phyloP scores from a whole-genome alignment of 2,113 vertebrate species.

The Oceanodroma tethys region DNA sequence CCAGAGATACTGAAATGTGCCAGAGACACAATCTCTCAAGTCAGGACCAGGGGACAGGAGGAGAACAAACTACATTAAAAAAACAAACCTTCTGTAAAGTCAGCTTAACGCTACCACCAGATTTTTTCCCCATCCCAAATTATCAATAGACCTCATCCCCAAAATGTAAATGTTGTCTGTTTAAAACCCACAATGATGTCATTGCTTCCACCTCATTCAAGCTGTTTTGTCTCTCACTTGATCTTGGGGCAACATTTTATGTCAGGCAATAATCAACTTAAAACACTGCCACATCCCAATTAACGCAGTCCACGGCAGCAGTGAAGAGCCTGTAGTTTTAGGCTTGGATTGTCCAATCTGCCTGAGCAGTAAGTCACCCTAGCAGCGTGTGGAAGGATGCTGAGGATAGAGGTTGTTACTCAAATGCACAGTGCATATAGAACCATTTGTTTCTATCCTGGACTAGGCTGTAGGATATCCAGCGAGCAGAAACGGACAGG shows the following conservation, averaged over 20 bases:
- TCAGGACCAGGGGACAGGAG: not conserved
- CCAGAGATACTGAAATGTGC: not conserved
- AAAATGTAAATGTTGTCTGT: not conserved
- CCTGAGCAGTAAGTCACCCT: not conserved
- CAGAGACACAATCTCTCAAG: not conserved
- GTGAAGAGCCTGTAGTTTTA: not conserved
- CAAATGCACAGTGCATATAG: not conserved
- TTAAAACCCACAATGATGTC: not conserved
- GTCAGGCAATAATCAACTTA: not conserved
- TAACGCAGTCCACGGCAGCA: not conserved
- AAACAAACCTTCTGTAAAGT: not conserved
- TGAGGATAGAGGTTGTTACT: not conserved
- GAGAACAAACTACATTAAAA: not conserved
- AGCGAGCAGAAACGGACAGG: not conserved
- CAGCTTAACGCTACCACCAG: not conserved
- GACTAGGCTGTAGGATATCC: not conserved
- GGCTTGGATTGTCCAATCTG: not conserved
- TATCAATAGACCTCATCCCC: not conserved
- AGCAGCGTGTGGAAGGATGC: not conserved
- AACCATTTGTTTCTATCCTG: not conserved
- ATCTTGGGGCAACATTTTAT: not conserved
- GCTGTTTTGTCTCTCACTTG: not conserved
- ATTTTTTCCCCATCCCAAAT: not conserved
- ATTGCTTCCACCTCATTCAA: not conserved
- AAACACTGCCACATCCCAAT: not conserved